Evolutionary conservation across 2,888 invertebrate species (phyloP), one percentile per base, ranked within the genome.

Genomic region (Lacanobia wlatinum): DNA sequence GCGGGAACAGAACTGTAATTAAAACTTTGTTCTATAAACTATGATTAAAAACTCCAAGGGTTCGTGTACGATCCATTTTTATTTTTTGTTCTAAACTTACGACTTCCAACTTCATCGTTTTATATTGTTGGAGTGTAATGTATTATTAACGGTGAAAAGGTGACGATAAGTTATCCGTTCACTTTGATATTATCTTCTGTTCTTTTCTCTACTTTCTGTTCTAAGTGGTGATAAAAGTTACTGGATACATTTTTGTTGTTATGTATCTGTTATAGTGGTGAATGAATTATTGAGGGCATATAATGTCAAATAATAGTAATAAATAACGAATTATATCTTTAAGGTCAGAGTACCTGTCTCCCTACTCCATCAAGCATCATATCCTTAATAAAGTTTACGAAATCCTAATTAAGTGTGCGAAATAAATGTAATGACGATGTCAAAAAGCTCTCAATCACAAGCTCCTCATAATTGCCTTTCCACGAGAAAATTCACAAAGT

Each of bases 1-100:
- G 85, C 87, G 84, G 80, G 83, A 80, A 83, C 85, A 88, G 86
- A 82, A 85, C 83, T 84, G 90, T 91, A 92, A 92, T 92, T 92
- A 92, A 91, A 92, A 92, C 89, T 92, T 92, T 87, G 87, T 85
- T 87, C 86, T 85, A 90, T 90, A 90, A 91, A 92, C 92, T 92
- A 91, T 88, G 89, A 90, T 91, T 91, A 89, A 92, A 90, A 91
- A 90, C 86, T 89, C 85, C 69, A 73, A 76, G 78, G 74, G 76
- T 78, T 67, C 72, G 75, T 84, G 82, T 86, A 83, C 85, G 82
- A 83, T 71, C 83, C 73, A 79, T 83, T 82, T 80, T 86, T 82
- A 79, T 85, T 83, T 85, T 68, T 86, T 80, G 66, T 72, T 67
- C 73, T 23, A 74, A 80, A 87, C 81, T 88, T 87, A 84, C 83